Evolutionary conservation across 53 echinoderm and acorn worm species (phyloP).

Genomic region (Pentamera pediparva): DNA sequence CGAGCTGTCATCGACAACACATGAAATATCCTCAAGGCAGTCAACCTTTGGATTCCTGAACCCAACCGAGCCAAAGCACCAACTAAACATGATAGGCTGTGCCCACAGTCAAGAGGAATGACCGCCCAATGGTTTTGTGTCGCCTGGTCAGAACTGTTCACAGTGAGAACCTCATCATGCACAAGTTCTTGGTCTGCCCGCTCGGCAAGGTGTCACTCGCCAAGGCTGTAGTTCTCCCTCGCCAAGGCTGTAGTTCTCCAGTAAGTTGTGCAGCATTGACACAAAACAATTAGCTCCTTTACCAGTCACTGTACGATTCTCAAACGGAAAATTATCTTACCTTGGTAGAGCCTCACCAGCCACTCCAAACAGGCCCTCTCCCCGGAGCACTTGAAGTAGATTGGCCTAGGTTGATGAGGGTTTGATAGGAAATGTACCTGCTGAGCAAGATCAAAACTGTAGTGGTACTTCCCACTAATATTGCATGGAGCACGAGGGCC

Average conservation of each 20-base stretch:
- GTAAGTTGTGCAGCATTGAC: constrained; percentile 33
- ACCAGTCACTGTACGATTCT: constrained; percentile 31
- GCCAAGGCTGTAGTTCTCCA: constrained; percentile 25
- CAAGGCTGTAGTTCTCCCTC: constrained; percentile 23
- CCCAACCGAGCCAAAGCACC: too few relatives aligned
- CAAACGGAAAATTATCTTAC: constrained; percentile 41
- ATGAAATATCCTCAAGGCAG: constrained; percentile 18
- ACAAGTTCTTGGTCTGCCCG: constrained; percentile 37
- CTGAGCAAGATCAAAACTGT: not conserved
- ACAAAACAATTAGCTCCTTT: constrained; percentile 39
- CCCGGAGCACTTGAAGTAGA: not conserved
- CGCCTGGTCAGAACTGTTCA: constrained; percentile 33
- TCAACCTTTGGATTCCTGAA: constrained; percentile 28
- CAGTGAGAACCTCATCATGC: constrained; percentile 15
- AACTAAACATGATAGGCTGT: constrained; percentile 55
- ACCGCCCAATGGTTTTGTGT: constrained; percentile 19
- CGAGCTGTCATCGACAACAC: constrained; percentile 6
- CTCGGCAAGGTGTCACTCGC: constrained; percentile 32
- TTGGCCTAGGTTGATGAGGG: not conserved
- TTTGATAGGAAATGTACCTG: not conserved
- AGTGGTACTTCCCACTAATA: not conserved
- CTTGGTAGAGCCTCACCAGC: not conserved
- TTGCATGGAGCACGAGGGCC: not conserved
- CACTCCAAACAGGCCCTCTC: not conserved
- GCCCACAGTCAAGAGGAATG: constrained; percentile 42